Evolutionary conservation across 2,888 invertebrate species (phyloP).

Genomic region (Pristionchus exspectatus): DNA sequence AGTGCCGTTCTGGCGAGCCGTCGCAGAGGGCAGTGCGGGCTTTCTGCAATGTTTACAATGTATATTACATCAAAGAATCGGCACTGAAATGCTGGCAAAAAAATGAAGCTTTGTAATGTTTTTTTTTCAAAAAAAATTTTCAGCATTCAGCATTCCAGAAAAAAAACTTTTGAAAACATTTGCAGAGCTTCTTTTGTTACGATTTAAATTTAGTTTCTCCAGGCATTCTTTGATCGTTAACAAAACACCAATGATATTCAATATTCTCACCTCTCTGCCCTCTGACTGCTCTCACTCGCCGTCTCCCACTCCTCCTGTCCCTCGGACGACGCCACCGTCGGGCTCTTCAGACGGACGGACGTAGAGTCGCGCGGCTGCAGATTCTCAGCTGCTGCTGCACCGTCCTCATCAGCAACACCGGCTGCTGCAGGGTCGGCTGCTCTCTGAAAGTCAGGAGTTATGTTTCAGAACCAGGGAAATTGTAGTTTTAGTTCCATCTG

Average conservation of each 20-base stretch:
- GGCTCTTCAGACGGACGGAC: constrained; percentile 62
- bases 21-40: background rate
- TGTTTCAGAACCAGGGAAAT: no score
- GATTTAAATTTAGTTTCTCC: background rate
- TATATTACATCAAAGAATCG: no score
- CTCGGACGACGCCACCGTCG: constrained; percentile 63
- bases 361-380: background rate
- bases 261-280: constrained; percentile 58
- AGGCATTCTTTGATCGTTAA: background rate
- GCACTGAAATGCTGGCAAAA: no score
- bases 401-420: background rate
- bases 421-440: background rate
- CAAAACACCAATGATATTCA: background rate
- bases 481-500: no score
- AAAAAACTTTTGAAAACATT: no score
- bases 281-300: constrained; percentile 87
- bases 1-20: no score
- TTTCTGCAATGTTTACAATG: background rate
- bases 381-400: background rate
- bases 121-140: no score
- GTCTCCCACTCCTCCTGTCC: constrained; percentile 86
- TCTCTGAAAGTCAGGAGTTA: background rate
- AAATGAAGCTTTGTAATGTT: no score
- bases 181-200: background rate
- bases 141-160: no score